Evolutionary conservation across 64 coral and sea anemone genomes (phyloP).

Genomic region (Actinia equina): DNA sequence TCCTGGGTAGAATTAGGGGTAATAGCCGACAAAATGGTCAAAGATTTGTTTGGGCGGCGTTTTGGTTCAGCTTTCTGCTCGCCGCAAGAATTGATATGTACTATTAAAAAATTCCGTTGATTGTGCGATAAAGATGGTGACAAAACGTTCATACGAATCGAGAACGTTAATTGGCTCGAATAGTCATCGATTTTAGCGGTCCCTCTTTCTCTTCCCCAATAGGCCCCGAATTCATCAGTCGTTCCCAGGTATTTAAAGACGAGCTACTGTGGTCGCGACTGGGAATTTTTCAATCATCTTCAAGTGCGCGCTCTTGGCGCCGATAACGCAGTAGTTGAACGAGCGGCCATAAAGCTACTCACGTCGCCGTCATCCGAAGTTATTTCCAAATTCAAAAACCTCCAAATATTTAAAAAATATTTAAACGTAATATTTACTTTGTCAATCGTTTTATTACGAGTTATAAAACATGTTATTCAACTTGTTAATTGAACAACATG

Average conservation of each 20-base stretch:
- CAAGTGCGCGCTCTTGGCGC: background rate
- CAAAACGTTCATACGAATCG: conserved; percentile 5
- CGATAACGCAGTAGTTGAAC: background rate
- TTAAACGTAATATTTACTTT: background rate
- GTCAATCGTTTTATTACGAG: background rate
- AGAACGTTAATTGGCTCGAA: background rate
- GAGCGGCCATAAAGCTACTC: background rate
- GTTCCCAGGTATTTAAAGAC: background rate
- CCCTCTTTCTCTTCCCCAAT: background rate
- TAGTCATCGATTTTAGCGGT: background rate
- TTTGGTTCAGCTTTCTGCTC: background rate
- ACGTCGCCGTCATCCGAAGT: too few species aligned
- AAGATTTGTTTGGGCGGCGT: conserved; percentile 15
- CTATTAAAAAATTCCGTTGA: conserved; percentile 19
- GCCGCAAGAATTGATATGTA: conserved; percentile 13
- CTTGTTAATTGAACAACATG: background rate
- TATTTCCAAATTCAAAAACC: background rate
- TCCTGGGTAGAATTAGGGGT: conserved; percentile 16
- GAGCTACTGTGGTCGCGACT: background rate
- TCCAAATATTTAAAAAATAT: background rate
- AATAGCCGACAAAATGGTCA: background rate
- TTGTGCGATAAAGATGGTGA: conserved; percentile 11
- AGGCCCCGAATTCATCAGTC: background rate
- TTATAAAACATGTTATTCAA: background rate
- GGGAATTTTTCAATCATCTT: background rate